phyloP scores from a whole-genome alignment of 2,888 invertebrate species.

The Exocentrus adspersus region DNA sequence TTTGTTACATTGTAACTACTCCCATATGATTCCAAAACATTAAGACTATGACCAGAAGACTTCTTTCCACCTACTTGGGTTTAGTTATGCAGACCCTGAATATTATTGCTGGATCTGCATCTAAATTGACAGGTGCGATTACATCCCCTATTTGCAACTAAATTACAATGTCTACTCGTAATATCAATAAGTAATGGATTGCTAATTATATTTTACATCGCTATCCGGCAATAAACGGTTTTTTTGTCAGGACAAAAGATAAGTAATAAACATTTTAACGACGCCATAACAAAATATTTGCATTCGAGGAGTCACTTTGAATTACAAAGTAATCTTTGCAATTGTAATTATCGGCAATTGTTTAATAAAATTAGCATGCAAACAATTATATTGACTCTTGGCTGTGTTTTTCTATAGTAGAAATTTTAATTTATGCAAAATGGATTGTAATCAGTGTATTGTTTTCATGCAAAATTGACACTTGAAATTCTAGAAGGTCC shows the following conservation, averaged over 20 bases:
- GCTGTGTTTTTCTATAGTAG: neutral
- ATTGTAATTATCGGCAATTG: neutral
- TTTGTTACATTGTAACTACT: too few relatives aligned
- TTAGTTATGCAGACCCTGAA: too few relatives aligned
- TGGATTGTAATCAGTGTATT: too few relatives aligned
- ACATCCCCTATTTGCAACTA: neutral
- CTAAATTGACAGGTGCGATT: neutral
- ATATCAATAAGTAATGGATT: neutral
- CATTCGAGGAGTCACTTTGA: neutral
- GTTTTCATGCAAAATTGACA: too few relatives aligned
- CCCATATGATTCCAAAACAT: too few relatives aligned
- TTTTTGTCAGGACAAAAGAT: neutral
- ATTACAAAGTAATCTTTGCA: neutral
- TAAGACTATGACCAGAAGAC: too few relatives aligned
- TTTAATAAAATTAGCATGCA: slow-evolving; percentile 13
- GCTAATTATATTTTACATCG: neutral
- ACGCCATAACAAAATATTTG: neutral
- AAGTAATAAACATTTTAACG: neutral
- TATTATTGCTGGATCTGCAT: too few relatives aligned
- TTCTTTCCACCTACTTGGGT: too few relatives aligned
- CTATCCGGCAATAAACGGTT: neutral
- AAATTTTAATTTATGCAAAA: neutral
- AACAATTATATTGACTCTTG: slow-evolving; percentile 4
- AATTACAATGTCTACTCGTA: neutral
- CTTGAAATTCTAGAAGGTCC: too few relatives aligned